phyloP scores from a whole-genome alignment of 2,888 invertebrate species.

The Phoenoteleia sp. region DNA sequence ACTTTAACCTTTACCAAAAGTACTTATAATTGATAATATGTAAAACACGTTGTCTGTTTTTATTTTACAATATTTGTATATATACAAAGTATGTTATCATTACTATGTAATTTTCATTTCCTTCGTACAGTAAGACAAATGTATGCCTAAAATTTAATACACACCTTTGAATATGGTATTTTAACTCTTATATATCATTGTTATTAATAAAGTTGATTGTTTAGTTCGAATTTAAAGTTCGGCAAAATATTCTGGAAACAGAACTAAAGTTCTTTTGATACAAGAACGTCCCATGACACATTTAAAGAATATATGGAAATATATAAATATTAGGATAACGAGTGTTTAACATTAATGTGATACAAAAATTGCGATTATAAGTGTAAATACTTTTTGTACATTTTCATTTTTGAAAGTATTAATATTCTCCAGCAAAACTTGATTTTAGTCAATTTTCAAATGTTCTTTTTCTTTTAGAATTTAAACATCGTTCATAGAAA shows the following conservation, averaged over 20 bases:
- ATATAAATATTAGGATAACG: slow-evolving; percentile 3
- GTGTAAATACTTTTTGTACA: slow-evolving; percentile 38
- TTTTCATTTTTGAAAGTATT: slow-evolving; percentile 19
- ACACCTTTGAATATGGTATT: too few relatives aligned
- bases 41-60: background rate
- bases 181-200: too few relatives aligned
- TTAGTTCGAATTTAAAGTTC: too few relatives aligned
- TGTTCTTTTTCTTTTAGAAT: too few relatives aligned
- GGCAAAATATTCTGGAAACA: too few relatives aligned
- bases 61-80: background rate
- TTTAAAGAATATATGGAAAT: background rate
- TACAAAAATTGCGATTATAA: slow-evolving; percentile 1
- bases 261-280: slow-evolving; percentile 41
- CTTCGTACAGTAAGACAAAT: too few relatives aligned
- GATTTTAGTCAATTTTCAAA: too few relatives aligned
- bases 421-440: too few relatives aligned
- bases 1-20: too few relatives aligned
- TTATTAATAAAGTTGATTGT: too few relatives aligned
- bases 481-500: too few relatives aligned
- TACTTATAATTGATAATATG: slow-evolving; percentile 37
- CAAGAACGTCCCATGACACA: background rate
- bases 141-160: too few relatives aligned
- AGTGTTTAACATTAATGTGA: slow-evolving; percentile 37
- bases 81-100: background rate
- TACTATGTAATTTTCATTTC: slow-evolving; percentile 33